phyloP scores from a whole-genome alignment of 2,113 vertebrate genomes.

The Tyto alba region DNA sequence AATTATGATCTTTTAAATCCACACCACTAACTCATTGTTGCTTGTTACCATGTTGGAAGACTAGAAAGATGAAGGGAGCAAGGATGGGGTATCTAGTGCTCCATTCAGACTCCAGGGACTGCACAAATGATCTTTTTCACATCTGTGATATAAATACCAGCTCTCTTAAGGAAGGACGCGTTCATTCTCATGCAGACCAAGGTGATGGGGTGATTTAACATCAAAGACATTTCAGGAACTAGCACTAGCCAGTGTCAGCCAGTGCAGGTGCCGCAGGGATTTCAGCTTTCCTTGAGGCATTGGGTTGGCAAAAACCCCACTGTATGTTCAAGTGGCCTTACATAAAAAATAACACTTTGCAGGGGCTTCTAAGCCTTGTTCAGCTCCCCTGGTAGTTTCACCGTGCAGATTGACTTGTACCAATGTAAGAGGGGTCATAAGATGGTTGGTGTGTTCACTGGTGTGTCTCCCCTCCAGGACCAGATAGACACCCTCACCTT shows the following conservation, averaged over 20 bases:
- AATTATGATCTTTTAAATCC: not conserved
- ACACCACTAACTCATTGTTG: not conserved
- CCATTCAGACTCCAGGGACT: not conserved
- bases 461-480: constrained; percentile 74
- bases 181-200: not conserved
- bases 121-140: not conserved
- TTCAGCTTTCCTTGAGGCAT: not conserved
- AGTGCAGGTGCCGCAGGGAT: not conserved
- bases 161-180: not conserved
- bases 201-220: not conserved
- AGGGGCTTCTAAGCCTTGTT: not conserved
- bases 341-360: not conserved
- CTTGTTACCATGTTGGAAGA: not conserved
- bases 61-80: not conserved
- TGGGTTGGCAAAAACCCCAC: not conserved
- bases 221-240: not conserved
- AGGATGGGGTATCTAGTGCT: not conserved
- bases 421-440: not conserved
- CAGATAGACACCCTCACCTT: constrained; percentile 97
- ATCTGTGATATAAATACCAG: not conserved
- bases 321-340: not conserved
- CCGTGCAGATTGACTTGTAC: not conserved
- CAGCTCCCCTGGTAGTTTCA: not conserved
- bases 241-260: not conserved
- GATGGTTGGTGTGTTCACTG: not conserved